These are phyloP conservation scores for Motacilla tschutschensis DNA, from an alignment of 2,113 vertebrate species.

Conservation along the genomic window DNA sequence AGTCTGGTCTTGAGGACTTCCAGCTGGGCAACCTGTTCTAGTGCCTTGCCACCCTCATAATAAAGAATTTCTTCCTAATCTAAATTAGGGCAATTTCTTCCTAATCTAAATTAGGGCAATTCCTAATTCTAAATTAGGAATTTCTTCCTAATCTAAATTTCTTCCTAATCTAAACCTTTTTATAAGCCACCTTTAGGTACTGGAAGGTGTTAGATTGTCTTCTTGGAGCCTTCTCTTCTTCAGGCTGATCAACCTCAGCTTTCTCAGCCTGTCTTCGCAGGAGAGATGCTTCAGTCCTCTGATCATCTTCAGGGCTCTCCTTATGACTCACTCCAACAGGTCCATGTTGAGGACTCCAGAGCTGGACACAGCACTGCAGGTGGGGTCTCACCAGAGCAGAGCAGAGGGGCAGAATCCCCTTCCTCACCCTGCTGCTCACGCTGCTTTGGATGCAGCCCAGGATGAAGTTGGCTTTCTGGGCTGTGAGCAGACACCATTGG, in stretches of 20 bases:
- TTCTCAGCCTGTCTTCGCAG: not conserved
- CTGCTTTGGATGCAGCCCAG: not conserved
- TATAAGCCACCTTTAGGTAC: not conserved
- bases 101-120: not conserved
- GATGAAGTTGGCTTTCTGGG: not conserved
- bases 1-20: not conserved
- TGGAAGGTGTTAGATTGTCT: not conserved
- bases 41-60: not conserved
- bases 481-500: not conserved
- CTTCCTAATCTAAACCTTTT: not conserved
- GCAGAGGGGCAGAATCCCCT: not conserved
- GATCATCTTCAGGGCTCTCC: not conserved
- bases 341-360: not conserved
- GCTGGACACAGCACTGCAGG: rapidly evolving
- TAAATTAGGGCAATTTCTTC: not conserved
- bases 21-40: not conserved
- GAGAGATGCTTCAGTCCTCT: not conserved
- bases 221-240: not conserved
- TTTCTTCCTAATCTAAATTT: not conserved
- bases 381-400: rapidly evolving
- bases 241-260: not conserved
- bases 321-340: not conserved
- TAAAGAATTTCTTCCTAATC: not conserved
- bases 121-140: too few species aligned
- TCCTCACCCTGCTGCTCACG: rapidly evolving